phyloP scores from a whole-genome alignment of 2,888 invertebrate genomes.

The Synanthedon formicaeformis region DNA sequence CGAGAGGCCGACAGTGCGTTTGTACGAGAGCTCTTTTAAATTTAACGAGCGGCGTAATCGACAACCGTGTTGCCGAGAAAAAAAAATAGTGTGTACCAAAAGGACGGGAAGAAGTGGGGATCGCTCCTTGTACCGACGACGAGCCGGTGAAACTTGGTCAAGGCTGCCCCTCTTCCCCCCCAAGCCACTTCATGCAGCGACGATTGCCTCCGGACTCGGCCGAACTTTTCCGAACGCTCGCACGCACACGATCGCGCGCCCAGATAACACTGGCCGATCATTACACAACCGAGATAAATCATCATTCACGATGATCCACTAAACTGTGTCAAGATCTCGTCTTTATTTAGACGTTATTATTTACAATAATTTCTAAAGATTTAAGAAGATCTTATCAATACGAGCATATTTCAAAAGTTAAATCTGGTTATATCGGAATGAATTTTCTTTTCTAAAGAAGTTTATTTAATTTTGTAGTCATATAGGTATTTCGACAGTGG shows the following conservation, averaged over 20 bases:
- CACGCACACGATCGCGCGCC: conserved; percentile 49
- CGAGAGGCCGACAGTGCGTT: no score
- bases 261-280: conserved; percentile 44
- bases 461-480: no score
- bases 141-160: conserved; percentile 69
- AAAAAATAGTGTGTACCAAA: conserved; percentile 35
- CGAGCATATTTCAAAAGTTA: no score
- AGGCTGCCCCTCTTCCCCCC: conserved; percentile 49
- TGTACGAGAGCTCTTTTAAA: not conserved
- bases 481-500: no score
- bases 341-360: conserved; percentile 14
- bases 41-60: conserved; percentile 27
- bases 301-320: conserved; percentile 50
- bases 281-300: conserved; percentile 61
- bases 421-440: no score
- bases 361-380: conserved; percentile 8
- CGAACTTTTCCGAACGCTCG: conserved; percentile 33
- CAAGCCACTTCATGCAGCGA: conserved; percentile 16
- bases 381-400: not conserved
- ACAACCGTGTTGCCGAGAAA: conserved; percentile 58
- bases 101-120: conserved; percentile 68
- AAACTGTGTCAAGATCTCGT: conserved; percentile 64
- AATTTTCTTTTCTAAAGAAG: no score
- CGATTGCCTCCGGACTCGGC: conserved; percentile 37
- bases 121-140: conserved; percentile 58